These are phyloP conservation scores for Seriola aureovittata DNA, from an alignment of 2,113 vertebrate genomes.

Conservation along the genomic window DNA sequence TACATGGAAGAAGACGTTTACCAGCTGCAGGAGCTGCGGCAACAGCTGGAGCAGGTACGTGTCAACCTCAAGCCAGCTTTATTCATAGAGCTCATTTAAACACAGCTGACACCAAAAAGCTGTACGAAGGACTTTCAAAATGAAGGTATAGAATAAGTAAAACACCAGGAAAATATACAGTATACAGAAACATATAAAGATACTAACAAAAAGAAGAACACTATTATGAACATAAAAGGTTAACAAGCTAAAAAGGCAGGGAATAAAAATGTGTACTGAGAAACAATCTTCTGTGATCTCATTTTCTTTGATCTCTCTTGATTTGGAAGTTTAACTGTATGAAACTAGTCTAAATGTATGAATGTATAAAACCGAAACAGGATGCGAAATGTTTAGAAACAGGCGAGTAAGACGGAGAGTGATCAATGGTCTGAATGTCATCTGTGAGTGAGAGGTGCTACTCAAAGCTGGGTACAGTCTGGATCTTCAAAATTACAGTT, in stretches of 20 bases:
- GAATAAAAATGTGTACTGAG: too few species aligned
- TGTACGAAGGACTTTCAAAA: too few species aligned
- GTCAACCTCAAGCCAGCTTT: too few species aligned
- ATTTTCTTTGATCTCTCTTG: neutral
- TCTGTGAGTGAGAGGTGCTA: neutral
- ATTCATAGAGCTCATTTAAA: too few species aligned
- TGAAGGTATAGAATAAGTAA: too few species aligned
- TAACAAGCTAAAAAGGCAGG: too few species aligned
- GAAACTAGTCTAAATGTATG: neutral
- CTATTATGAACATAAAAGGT: too few species aligned
- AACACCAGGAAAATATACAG: too few species aligned
- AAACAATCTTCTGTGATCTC: too few species aligned
- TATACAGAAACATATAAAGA: too few species aligned
- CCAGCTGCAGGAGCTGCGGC: constrained; percentile 96
- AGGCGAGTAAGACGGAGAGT: neutral
- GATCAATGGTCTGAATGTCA: neutral
- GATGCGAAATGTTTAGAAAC: neutral
- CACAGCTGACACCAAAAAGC: too few species aligned
- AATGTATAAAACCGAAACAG: neutral
- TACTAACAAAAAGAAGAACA: too few species aligned
- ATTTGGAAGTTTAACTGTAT: neutral
- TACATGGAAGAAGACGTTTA: constrained; percentile 99
- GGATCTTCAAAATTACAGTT: neutral
- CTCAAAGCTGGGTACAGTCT: neutral
- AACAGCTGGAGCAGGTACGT: constrained; percentile 92